A percentile compares a stretch with the other conserved stretches of the same genome.
phyloP scores from a whole-genome alignment of 1,140 invertebrate species.

The Trichonephila clavata region DNA sequence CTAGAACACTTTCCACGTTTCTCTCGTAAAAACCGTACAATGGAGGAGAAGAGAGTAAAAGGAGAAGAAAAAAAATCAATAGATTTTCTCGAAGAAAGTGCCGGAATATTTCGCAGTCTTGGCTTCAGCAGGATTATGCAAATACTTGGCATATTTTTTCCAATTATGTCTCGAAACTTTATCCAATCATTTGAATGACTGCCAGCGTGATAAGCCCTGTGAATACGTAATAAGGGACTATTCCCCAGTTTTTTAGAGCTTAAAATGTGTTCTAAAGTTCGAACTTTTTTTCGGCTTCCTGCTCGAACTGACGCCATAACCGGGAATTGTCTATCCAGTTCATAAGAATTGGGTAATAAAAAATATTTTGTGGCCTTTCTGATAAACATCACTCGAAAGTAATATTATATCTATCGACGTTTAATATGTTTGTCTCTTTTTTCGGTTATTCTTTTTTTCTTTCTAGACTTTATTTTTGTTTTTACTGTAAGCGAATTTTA shows the following conservation, averaged over 20 bases:
- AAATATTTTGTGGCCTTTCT: not conserved
- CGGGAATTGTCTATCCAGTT: not conserved
- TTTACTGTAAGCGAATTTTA: too few species aligned
- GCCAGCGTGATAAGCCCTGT: constrained; percentile 70
- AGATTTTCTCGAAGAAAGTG: constrained; percentile 54
- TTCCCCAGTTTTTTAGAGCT: constrained; percentile 68
- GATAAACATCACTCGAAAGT: too few species aligned
- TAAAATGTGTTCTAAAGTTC: constrained; percentile 65
- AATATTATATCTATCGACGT: too few species aligned
- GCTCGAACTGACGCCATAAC: not conserved
- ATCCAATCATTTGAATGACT: constrained; percentile 76
- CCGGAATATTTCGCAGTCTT: constrained; percentile 60
- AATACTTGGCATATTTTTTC: constrained; percentile 76
- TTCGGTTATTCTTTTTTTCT: too few species aligned
- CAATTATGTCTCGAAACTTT: constrained; percentile 76
- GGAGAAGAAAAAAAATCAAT: constrained; percentile 46
- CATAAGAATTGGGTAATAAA: not conserved
- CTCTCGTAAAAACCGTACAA: constrained; percentile 70
- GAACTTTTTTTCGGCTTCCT: not conserved
- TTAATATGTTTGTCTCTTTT: too few species aligned
- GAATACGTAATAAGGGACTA: constrained; percentile 75
- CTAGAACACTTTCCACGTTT: constrained; percentile 73
- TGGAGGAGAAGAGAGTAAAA: constrained; percentile 50
- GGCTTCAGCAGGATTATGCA: constrained; percentile 71
- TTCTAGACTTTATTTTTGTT: too few species aligned